Base-by-base conservation (phyloP, 37 sponge, comb jelly and placozoan species). In the Cladorhizidae sp. region DNA sequence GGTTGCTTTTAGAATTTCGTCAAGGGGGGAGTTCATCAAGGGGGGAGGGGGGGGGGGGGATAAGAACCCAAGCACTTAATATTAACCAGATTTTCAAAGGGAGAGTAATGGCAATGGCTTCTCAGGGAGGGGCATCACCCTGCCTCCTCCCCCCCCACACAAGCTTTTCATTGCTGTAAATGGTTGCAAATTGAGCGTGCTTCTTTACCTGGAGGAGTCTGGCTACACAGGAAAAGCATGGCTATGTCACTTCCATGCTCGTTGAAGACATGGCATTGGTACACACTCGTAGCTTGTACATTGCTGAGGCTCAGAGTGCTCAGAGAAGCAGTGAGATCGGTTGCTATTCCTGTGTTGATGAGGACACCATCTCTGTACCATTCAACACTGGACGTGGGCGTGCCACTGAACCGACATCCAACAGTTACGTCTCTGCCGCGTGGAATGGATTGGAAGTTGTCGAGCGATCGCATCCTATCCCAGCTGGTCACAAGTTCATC, bases 251-350 rank as follows among this genome's bases (percentile, higher is more conserved):
- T 31, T 15, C 83, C 83, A 45, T 73, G 43, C 52, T 36, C 33
- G 65, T 82, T 82, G 38, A 21, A n/a, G 51, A 82, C 74, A 43
- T 64, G 74, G 52, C 83, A 82, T 74, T 82, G 83, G 74, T 74
- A 74, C 21, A 82, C 52, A 0, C 65, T 74, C 0, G 65, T 1
- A 3, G 35, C 33, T 22, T 67, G 35, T 21, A 79, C 18, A n/a
- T 51, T 7, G 2, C 51, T 51, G 38, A 79, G 21, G 22, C 35
- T 36, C 80, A 79, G 17, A 5, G 49, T 45, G 49, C 49, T 45
- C 49, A 45, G 49, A 21, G 69, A 69, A 35, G 11, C 9, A 8
- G 29, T 28, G 14, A 15, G 14, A 6, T 20, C 21, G 15, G 80
- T 50, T 32, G 37, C 69, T 17, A 67, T 49, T 2, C 68, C 80